These are phyloP conservation scores for Zaprionus ornatus DNA, from an alignment of 1,140 invertebrate genomes.

Conservation along the genomic window DNA sequence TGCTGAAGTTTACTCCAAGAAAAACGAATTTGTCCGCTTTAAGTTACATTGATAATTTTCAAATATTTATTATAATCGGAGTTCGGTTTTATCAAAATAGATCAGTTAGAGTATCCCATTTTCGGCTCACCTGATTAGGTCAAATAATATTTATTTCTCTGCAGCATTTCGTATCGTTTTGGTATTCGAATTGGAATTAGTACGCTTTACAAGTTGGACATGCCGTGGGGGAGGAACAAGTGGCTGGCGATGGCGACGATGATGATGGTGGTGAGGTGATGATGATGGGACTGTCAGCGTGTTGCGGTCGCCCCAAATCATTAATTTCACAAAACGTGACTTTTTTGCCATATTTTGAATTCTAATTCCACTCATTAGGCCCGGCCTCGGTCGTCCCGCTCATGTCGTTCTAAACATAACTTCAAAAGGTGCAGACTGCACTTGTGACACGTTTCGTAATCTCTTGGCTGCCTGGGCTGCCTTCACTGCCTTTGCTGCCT, in stretches of 20 bases:
- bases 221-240: conserved; percentile 19
- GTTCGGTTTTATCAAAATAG: neutral
- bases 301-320: conserved; percentile 72
- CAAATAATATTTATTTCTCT: neutral
- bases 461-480: conserved; percentile 57
- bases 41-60: too few relatives aligned
- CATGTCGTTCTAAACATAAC: conserved; percentile 73
- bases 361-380: conserved; percentile 79
- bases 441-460: conserved; percentile 81
- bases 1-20: too few relatives aligned
- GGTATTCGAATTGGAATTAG: conserved; percentile 6
- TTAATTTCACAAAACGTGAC: conserved; percentile 79
- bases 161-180: neutral
- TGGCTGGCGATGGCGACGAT: neutral
- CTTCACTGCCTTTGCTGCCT: conserved; percentile 19
- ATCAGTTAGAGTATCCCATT: neutral
- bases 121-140: neutral
- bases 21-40: too few relatives aligned
- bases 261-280: conserved; percentile 19
- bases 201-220: neutral
- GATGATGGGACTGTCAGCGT: conserved; percentile 52
- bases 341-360: conserved; percentile 81
- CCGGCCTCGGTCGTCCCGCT: neutral
- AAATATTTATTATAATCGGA: neutral
- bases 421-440: conserved; percentile 81